phyloP scores from a whole-genome alignment of 1,140 invertebrate genomes.

The Neelides sp. region DNA sequence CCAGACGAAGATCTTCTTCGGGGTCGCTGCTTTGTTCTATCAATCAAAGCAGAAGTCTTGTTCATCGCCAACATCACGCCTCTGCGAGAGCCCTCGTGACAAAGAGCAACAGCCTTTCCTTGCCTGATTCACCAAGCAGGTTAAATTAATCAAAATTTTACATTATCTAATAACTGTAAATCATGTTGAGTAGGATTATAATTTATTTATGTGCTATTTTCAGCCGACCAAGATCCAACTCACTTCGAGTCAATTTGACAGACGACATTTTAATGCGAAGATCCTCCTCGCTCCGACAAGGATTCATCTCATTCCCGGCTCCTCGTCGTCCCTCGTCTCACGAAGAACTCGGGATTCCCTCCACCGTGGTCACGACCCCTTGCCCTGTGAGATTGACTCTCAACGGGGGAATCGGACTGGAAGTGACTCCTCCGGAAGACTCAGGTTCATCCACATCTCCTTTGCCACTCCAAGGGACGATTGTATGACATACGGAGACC shows the following conservation, averaged over 20 bases:
- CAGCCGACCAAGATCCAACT: constrained; percentile 63
- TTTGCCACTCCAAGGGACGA: constrained; percentile 64
- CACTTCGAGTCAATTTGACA: constrained; percentile 47
- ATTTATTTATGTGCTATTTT: constrained; percentile 2
- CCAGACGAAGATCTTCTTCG: constrained; percentile 34
- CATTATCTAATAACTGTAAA: not conserved
- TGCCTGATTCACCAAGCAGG: constrained; percentile 61
- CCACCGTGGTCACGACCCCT: constrained; percentile 44
- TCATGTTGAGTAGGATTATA: not conserved
- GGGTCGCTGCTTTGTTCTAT: constrained; percentile 45
- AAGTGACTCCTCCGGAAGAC: constrained; percentile 71
- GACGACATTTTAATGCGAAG: constrained; percentile 70
- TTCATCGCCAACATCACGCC: constrained; percentile 11
- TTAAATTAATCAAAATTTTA: constrained; percentile 16
- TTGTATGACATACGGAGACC: constrained; percentile 54
- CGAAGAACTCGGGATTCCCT: constrained; percentile 33
- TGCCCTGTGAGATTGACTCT: constrained; percentile 54
- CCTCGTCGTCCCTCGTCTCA: constrained; percentile 20
- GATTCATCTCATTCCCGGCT: constrained; percentile 30
- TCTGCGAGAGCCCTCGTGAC: constrained; percentile 18
- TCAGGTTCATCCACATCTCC: constrained; percentile 46
- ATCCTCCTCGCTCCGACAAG: constrained; percentile 72
- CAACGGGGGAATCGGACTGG: constrained; percentile 74
- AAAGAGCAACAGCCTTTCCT: constrained; percentile 72
- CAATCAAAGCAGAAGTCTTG: not conserved